These are phyloP conservation scores for Acanthosoma haemorrhoidale DNA, from an alignment of 2,888 invertebrate species.

Conservation along the genomic window DNA sequence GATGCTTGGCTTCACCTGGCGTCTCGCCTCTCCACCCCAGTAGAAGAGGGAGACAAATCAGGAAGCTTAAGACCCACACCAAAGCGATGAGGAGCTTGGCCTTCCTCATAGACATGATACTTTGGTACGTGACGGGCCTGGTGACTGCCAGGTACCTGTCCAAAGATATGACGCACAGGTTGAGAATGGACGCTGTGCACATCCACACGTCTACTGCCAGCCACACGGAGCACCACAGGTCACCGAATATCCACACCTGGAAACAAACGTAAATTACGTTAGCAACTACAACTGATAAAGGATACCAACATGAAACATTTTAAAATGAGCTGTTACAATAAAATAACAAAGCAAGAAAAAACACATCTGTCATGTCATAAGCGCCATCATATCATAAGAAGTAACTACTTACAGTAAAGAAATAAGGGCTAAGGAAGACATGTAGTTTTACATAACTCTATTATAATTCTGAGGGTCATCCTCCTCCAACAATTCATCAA, in stretches of 20 bases:
- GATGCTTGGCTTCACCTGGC: constrained; percentile 30
- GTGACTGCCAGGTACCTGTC: constrained; percentile 96
- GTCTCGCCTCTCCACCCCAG: constrained; percentile 79
- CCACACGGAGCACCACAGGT: constrained; percentile 94
- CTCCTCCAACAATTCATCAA: too few species aligned
- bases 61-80: constrained; percentile 93
- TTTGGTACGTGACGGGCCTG: constrained; percentile 88
- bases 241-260: constrained; percentile 94
- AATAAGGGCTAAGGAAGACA: too few species aligned
- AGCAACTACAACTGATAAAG: too few species aligned
- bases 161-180: constrained; percentile 90
- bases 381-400: too few species aligned
- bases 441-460: too few species aligned
- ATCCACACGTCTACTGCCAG: constrained; percentile 97
- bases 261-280: too few species aligned
- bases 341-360: too few species aligned
- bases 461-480: too few species aligned
- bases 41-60: constrained; percentile 93
- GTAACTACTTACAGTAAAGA: too few species aligned
- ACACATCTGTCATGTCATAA: too few species aligned
- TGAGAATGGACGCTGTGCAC: constrained; percentile 95
- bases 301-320: too few species aligned
- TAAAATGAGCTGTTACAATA: too few species aligned
- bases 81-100: constrained; percentile 82
- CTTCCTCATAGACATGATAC: constrained; percentile 77